Percentiles rank a stretch among this genome's conserved stretches.
Conservation (phyloP, 2,888 invertebrate species). For the Pachliopta kotzebuea region DNA sequence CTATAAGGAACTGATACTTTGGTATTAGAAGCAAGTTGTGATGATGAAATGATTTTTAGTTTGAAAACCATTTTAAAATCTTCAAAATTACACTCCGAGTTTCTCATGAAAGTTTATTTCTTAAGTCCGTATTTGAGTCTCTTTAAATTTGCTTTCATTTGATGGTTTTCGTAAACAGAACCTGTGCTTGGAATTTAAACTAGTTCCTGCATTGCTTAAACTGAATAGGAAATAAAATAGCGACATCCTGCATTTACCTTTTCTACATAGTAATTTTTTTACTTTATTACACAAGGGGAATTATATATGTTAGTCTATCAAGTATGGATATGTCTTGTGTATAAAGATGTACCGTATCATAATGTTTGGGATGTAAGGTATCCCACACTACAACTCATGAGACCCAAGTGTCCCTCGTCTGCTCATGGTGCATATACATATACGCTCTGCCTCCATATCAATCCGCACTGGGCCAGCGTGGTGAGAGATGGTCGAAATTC, state of each 20-base stretch:
- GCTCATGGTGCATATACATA: too few species aligned
- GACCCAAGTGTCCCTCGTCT: too few species aligned
- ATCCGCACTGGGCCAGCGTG: too few species aligned
- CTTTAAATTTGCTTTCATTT: neutral
- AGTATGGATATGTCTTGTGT: neutral
- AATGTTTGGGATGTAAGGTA: too few species aligned
- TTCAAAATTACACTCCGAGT: neutral
- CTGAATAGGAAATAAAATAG: slow-evolving; percentile 1
- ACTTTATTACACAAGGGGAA: neutral
- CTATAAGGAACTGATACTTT: too few species aligned
- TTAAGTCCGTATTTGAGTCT: neutral
- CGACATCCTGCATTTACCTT: neutral
- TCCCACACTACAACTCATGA: too few species aligned
- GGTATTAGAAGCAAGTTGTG: too few species aligned
- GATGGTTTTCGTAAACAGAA: slow-evolving; percentile 2
- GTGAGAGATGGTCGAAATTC: too few species aligned
- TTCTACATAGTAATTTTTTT: neutral
- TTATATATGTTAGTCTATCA: neutral
- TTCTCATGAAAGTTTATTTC: neutral
- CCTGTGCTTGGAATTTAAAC: slow-evolving; percentile 3
- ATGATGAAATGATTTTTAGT: neutral
- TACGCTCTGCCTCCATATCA: too few species aligned
- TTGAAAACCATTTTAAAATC: neutral
- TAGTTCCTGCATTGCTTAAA: neutral
- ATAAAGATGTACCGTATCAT: too few species aligned